Base-by-base conservation (phyloP, 2,888 invertebrate genomes). In the Eupithecia tripunctaria region DNA sequence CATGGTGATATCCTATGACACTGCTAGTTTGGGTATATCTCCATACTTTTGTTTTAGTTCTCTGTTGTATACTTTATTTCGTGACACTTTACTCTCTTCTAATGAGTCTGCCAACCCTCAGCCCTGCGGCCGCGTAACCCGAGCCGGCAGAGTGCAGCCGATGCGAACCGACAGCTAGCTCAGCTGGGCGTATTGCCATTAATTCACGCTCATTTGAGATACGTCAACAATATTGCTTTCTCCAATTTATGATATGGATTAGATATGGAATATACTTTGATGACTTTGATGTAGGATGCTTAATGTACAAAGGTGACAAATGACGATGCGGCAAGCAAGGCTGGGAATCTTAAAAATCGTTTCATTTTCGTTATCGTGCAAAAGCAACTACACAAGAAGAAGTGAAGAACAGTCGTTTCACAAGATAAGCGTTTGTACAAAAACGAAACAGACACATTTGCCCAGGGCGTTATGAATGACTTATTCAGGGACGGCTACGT, bases 181-280 rank as follows among this genome's bases (percentile, higher is more conserved):
- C 64, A 64, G 64, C 64, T 64, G 64, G 14, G 12, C 64, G 12
- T 36, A 38, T 29, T 63, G 63, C n/a, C n/a, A 21, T 38, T 21
- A 1, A 36, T 38, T 64, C 36, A 21, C 36, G 38, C 64, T 38
- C 25, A 25, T 36, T 60, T 60, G 60, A 29, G 8, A 56, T 25
- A 25, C 14, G 56, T 14, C 25, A 56, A 51, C 56, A 8, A 60
- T 60, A 60, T 60, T 60, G 29, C 29, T 56, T 25, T 56, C 12
- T 56, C 5, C 21, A 21, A 56, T 51, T n/a, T 51, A 10, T 1
- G 21, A 51, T 51, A 51, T 0, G n/a, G 18, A 15, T 1, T n/a
- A 43, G 18, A 7, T 43, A 43, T 43, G 18, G 43, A 1, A 10
- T 43, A 7, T 5, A 43, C 43, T 1, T 43, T 43, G 43, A 18